phyloP scores from a whole-genome alignment of 1,140 invertebrate species.

The Leptinotarsa texana region DNA sequence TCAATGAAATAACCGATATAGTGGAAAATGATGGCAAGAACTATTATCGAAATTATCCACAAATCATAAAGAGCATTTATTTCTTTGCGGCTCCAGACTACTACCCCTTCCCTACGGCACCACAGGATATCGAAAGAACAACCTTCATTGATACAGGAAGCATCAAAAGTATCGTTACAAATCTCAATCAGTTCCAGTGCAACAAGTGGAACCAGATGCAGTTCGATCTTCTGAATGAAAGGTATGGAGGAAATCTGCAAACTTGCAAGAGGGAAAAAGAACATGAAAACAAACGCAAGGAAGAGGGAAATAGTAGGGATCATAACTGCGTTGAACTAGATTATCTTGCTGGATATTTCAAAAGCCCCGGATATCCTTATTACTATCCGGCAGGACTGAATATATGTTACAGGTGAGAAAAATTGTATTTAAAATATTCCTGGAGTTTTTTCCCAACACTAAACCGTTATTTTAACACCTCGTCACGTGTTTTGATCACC shows the following conservation, averaged over 20 bases:
- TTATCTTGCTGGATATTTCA: slow-evolving; percentile 46
- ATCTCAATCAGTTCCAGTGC: slow-evolving; percentile 36
- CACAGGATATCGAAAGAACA: slow-evolving; percentile 43
- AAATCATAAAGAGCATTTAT: slow-evolving; percentile 44
- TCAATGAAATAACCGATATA: slow-evolving; percentile 37
- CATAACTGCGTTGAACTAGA: slow-evolving; percentile 41
- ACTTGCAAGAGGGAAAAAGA: slow-evolving; percentile 27
- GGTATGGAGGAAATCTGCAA: slow-evolving; percentile 25
- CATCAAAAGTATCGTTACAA: slow-evolving; percentile 35
- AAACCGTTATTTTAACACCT: no score
- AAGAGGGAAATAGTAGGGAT: not conserved
- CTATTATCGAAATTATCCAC: slow-evolving; percentile 1
- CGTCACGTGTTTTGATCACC: no score
- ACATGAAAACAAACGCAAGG: not conserved
- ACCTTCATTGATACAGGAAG: slow-evolving; percentile 41
- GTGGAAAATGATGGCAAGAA: slow-evolving; percentile 25
- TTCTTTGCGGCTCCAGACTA: slow-evolving; percentile 40
- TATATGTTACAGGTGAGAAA: slow-evolving; percentile 47
- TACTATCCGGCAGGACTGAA: slow-evolving; percentile 47
- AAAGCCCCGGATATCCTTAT: slow-evolving; percentile 49
- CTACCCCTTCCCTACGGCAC: slow-evolving; percentile 18
- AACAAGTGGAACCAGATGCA: slow-evolving; percentile 38
- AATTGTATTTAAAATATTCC: no score
- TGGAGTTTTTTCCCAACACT: no score
- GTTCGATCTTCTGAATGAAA: slow-evolving; percentile 27